Percentiles rank a stretch among this genome's conserved stretches.
phyloP scores from a whole-genome alignment of 2,797 vertebrate genomes.

The Lophotriccus pileatus region DNA sequence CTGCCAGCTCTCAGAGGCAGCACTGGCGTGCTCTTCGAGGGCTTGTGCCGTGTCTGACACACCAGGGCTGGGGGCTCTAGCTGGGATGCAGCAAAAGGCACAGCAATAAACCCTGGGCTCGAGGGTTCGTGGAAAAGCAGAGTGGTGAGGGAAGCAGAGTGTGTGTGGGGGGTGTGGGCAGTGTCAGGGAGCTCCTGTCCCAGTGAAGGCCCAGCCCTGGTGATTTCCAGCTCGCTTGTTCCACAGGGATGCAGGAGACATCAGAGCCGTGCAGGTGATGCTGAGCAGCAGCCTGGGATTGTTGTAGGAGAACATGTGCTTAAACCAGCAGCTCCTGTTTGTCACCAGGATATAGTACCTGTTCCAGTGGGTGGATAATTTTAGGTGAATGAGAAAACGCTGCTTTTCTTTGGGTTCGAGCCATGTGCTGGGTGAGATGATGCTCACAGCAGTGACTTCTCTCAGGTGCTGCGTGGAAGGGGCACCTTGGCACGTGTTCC shows the following conservation, averaged over 20 bases:
- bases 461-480: conserved; percentile 36
- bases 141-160: fast-evolving
- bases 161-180: background rate
- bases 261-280: background rate
- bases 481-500: background rate
- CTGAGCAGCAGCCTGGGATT: background rate
- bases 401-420: background rate
- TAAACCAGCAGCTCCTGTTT: conserved; percentile 22
- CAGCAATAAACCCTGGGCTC: background rate
- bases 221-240: background rate
- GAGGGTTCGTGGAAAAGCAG: background rate
- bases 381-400: conserved; percentile 29
- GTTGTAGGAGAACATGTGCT: background rate
- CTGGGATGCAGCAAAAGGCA: background rate
- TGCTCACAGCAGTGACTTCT: background rate
- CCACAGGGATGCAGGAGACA: background rate
- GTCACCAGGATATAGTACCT: conserved; percentile 10
- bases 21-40: background rate
- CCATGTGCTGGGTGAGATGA: conserved; percentile 10
- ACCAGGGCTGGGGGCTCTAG: background rate
- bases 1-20: conserved; percentile 22
- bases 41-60: background rate
- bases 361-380: conserved; percentile 50
- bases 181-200: background rate
- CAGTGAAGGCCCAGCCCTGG: background rate